Conservation (phyloP, 2,797 vertebrate species). For the Myotis myotis region DNA sequence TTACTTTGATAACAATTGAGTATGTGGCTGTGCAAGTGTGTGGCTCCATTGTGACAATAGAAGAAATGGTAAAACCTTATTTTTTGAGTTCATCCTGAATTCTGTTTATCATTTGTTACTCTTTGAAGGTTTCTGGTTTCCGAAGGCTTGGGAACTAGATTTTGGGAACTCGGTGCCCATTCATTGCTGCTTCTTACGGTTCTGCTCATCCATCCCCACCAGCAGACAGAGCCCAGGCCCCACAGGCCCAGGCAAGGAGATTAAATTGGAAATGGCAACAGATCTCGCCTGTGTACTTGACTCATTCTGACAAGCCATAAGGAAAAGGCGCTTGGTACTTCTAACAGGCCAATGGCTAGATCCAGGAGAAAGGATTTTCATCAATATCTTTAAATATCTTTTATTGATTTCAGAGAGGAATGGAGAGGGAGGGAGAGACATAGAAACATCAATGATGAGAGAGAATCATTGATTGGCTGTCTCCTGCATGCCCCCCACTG, state of each 20-base stretch:
- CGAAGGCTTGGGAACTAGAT: neutral
- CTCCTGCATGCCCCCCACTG: too few relatives aligned
- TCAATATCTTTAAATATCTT: neutral
- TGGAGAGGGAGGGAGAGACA: too few relatives aligned
- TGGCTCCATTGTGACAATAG: neutral
- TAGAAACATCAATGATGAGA: too few relatives aligned
- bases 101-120: neutral
- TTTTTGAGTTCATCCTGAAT: neutral
- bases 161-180: neutral
- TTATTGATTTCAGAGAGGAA: too few relatives aligned
- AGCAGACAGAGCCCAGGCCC: neutral
- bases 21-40: neutral
- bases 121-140: neutral
- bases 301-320: constrained; percentile 24
- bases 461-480: too few relatives aligned
- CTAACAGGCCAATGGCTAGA: neutral
- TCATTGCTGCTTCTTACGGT: neutral
- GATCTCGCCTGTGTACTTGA: neutral
- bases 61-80: neutral
- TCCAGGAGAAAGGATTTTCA: constrained; percentile 12
- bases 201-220: neutral
- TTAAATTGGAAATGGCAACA: neutral
- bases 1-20: neutral
- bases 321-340: neutral
- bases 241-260: neutral